Conservation (phyloP, 2,113 vertebrate genomes). For the Ramphastos sulfuratus region DNA sequence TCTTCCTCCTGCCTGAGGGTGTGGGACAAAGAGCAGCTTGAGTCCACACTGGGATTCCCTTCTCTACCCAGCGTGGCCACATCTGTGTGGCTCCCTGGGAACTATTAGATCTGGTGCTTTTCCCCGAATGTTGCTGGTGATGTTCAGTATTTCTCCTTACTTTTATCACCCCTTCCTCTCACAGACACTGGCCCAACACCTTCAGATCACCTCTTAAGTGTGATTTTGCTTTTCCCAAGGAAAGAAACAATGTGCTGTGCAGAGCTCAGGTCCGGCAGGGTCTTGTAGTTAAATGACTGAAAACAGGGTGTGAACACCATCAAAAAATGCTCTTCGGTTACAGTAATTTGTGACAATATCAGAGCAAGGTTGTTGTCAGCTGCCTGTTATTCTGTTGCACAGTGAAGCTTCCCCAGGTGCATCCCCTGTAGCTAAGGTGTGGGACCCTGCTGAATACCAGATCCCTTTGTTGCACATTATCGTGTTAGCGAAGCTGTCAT, state of each 20-base stretch:
- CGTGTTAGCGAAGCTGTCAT: conserved; percentile 73
- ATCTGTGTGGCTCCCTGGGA: accelerated
- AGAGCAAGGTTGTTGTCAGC: conserved; percentile 54
- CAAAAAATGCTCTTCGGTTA: background rate
- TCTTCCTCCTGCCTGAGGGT: background rate
- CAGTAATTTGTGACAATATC: conserved; percentile 52
- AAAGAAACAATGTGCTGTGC: conserved; percentile 11
- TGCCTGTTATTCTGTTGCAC: conserved; percentile 61
- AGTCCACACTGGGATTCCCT: background rate
- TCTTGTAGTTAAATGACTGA: conserved; percentile 32
- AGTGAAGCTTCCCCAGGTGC: conserved; percentile 77
- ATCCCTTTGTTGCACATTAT: conserved; percentile 67
- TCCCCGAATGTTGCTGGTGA: background rate
- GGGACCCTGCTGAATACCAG: conserved; percentile 66
- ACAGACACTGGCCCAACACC: background rate
- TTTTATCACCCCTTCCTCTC: background rate
- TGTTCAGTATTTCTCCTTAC: background rate
- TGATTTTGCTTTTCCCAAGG: conserved; percentile 31
- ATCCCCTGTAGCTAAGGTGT: conserved; percentile 76
- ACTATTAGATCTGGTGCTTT: background rate
- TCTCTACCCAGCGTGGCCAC: background rate
- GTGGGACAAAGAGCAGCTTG: background rate
- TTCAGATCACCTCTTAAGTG: background rate
- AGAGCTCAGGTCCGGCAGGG: background rate
- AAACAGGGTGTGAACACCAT: conserved; percentile 55